Base-by-base conservation (phyloP, 2,797 vertebrate genomes). In the Liasis olivaceus region DNA sequence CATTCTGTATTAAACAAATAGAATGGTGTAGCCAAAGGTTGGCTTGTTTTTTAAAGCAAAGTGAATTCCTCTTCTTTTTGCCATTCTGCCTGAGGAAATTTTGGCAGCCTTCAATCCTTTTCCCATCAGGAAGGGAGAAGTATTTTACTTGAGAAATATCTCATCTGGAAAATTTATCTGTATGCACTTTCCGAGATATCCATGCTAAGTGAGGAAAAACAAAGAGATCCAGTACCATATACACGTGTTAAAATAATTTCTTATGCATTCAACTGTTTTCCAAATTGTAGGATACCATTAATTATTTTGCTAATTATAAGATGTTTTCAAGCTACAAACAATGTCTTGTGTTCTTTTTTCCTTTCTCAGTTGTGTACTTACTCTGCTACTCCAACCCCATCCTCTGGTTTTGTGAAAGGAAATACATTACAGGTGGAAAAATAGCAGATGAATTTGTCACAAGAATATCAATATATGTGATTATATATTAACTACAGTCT, bases 341-440 rank as follows among this genome's bases (percentile, higher is more conserved):
- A 1, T 36, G 47, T 22, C 51, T 24, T 31, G 0, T 0, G 15
- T 31, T n/a, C 51, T 56, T 56, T n/a, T 7, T 15, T 0, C 24
- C 14, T 91, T 17, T 86, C 20, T 93, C 36, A 81, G 72, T 47
- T 47, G 36, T 4, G 0, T 24, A 42, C 59, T 26, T 36, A 54
- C 0, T 51, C 69, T 59, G 3, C 36, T 12, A 3, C 13, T 14
- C 26, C 36, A 62, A 4, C 26, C 36, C 58, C 2, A 59, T 20
- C 81, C n/a, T 58, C 17, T 89, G 26, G 85, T 93, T 91, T 56
- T 85, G 56, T 56, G 13, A 24, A 91, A 93, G n/a, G 26, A 93
- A 88, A 36, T 15, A 26, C 20, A 47, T 47, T 81, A 20, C 4
- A 47, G 72, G 42, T 20, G 36, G 1, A 5, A 22, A 81, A 47